Base-by-base conservation (phyloP, 2,797 vertebrate species). In the Emydoidea blandingii region DNA sequence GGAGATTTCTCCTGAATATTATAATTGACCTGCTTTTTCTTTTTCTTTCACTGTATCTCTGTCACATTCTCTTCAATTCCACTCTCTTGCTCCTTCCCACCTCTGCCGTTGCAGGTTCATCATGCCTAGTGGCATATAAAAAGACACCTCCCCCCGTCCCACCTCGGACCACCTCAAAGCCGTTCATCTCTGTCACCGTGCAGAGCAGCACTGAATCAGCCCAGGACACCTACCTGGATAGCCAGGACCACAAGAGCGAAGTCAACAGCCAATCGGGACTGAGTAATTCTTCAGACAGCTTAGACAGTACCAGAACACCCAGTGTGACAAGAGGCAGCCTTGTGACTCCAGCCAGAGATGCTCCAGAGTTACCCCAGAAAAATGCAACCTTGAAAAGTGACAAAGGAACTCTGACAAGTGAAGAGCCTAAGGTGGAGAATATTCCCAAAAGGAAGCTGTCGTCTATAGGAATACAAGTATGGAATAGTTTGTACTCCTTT, bases 121-220 rank as follows among this genome's bases (percentile, higher is more conserved):
- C 99, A 94, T 99, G 99, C 98, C 99, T 99, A 98, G 99, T 99
- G 98, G 99, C 99, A 72, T 99, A 99, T 99, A 99, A 99, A 99
- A 99, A 99, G 98, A 98, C 98, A 74, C 99, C 99, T 12, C 99
- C 99, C 49, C 99, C 99, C 1, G 99, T 99, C 93, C 99, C 99
- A 31, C 99, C 99, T 50, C 99, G 99, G 34, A 99, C 99, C 96
- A 99, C 99, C 34, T 99, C 99, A 94, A 99, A 99, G 98, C 99
- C 99, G 89, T 99, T 99, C 98, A 99, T 99, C 98, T 99, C 99
- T 3, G 99, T 99, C 97, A 99, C 99, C 0, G 99, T 99, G 89
- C 99, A 99, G 98, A 99, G 99, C 98, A 99, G 99, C 98, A 99
- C 99, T 1, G 99, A 99, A 96, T 99, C 99, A 0, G 99, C 99